Evolutionary conservation across 2,888 invertebrate species (phyloP), one percentile per base, ranked within the genome.

Genomic region (Nudaria mundana): DNA sequence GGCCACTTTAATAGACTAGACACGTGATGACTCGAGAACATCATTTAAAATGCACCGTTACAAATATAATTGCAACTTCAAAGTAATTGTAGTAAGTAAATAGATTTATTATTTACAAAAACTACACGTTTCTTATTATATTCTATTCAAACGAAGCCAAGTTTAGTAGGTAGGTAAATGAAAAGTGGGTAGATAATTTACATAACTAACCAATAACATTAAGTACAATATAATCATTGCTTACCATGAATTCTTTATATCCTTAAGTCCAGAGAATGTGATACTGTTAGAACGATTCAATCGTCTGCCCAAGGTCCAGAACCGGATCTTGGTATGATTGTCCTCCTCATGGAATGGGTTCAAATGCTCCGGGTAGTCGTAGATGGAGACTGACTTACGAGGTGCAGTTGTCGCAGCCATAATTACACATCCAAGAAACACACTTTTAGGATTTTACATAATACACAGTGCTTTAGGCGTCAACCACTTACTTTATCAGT

Each of bases 281-380:
- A 93, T 93, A 71, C 93, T 93, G 68, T 91, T 91, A 3, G 90
- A 90, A 44, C 91, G 79, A 40, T 66, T 77, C 28, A 90, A 81
- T 61, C 89, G 90, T 54, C 81, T 83, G 28, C 90, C 89, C 15
- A 91, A 77, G 12, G 90, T 90, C 91, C 91, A 92, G 71, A 92
- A 92, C 37, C 91, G 75, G 48, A 92, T 84, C 62, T 90, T 90
- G 63, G 90, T 91, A 65, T 92, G 91, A 69, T 91, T 90, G 52
- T 91, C 91, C 37, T 92, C 93, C 58, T 94, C 94, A 51, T 91
- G 91, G 74, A 94, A 94, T 13, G 94, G 94, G 79, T 94, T 94
- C 50, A 94, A 84, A 72, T 94, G 93, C 66, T 94, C 94, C 30
- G 94, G 94, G 75, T 94, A 94, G 73, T 94, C 91, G 71, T 92